Base-by-base conservation (phyloP, 2,113 vertebrate species). In the Rynchops niger region DNA sequence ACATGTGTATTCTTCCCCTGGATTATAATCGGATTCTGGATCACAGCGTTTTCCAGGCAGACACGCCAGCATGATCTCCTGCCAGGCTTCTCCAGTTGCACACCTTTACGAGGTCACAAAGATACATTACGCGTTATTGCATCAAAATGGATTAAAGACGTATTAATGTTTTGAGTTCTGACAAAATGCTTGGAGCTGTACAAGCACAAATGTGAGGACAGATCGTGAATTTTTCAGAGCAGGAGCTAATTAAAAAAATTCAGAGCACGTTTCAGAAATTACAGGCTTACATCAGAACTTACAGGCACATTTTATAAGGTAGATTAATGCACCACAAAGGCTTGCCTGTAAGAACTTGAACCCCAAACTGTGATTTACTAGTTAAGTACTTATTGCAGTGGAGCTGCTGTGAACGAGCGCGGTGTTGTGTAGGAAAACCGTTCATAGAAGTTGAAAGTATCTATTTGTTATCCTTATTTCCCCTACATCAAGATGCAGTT, bases 61-160 rank as follows among this genome's bases (percentile, higher is more conserved):
- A 92, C 99, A 99, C 15, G 99, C 99, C 98, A 99, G 93, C 99
- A 99, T 99, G 94, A 99, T 99, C 50, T 99, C 99, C 93, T 99
- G 99, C 99, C 99, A 99, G 22, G 99, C 99, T 92, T 99, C 99
- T 34, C 99, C 99, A 1, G 99, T 99, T 10, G 99, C 99, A 98
- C 99, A 99, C 96, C 99, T 99, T 96, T 40, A 62, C 17, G 20
- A 86, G 16, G 21, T 74, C 90, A 97, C 52, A 93, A 71, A 96
- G 93, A 95, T 17, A 87, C 79, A 89, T 30, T 32, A 77, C 53
- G 53, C 22, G 70, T 61, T 71, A 70, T 52, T 94, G 55, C 19
- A 94, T 61, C 49, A 67, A 85, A 71, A 71, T 4, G 15, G 40
- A 73, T 79, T 59, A 34, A 56, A 88, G 59, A 50, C 20, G 1